phyloP scores from a whole-genome alignment of 2,888 invertebrate genomes.

The Aphidius colemani region DNA sequence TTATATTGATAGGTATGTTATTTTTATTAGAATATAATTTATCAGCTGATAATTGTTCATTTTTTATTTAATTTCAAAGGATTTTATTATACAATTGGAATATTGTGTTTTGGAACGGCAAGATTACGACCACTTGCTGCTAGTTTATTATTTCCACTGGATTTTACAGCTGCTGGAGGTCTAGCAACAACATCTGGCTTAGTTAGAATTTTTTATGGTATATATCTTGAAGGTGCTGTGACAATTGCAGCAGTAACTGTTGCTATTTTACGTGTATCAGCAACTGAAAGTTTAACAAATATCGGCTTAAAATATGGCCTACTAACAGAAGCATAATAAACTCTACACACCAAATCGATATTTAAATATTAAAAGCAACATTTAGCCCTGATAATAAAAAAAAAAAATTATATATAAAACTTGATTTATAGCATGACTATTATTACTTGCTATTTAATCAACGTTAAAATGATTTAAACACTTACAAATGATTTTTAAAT shows the following conservation, averaged over 20 bases:
- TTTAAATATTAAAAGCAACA: neutral
- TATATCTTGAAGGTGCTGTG: slow-evolving; percentile 73
- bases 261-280: slow-evolving; percentile 66
- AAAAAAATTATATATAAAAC: too few species aligned
- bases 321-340: slow-evolving; percentile 60
- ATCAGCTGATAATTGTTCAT: neutral
- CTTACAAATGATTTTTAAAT: too few species aligned
- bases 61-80: slow-evolving; percentile 41
- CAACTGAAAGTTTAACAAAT: slow-evolving; percentile 64
- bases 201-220: slow-evolving; percentile 68
- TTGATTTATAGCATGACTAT: too few species aligned
- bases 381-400: too few species aligned
- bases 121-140: slow-evolving; percentile 63
- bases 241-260: slow-evolving; percentile 67
- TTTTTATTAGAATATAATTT: too few species aligned
- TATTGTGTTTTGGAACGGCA: slow-evolving; percentile 67
- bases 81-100: slow-evolving; percentile 67
- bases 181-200: slow-evolving; percentile 66
- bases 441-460: too few species aligned
- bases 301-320: slow-evolving; percentile 64
- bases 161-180: slow-evolving; percentile 74
- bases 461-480: too few species aligned
- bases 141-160: slow-evolving; percentile 69
- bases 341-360: slow-evolving; percentile 5
- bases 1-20: slow-evolving; percentile 45